These are phyloP conservation scores for Paramisgurnus dabryanus DNA, from an alignment of 2,113 vertebrate species.

Conservation along the genomic window DNA sequence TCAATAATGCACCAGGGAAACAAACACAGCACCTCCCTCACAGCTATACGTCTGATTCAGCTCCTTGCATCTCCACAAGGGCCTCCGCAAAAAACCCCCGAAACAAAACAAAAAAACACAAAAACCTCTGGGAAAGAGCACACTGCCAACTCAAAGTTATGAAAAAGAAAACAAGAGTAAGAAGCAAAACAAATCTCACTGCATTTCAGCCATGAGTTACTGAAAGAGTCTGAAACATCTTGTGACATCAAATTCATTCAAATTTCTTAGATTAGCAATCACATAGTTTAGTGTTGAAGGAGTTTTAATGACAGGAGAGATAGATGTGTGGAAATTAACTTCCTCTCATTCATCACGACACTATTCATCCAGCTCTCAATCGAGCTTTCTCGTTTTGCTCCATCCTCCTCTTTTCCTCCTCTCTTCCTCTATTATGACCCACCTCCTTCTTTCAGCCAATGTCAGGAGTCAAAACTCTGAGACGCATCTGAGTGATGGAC, in stretches of 20 bases:
- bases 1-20: slow-evolving; percentile 57
- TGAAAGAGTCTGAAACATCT: background rate
- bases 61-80: slow-evolving; percentile 9
- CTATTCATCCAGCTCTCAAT: background rate
- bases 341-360: background rate
- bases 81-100: background rate
- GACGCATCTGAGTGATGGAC: slow-evolving; percentile 49
- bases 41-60: slow-evolving; percentile 29
- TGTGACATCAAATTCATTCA: slow-evolving; percentile 1
- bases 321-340: background rate
- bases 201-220: background rate
- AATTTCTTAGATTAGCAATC: background rate
- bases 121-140: slow-evolving; percentile 24
- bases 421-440: background rate
- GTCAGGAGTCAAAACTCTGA: slow-evolving; percentile 40
- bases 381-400: background rate
- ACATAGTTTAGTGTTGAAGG: background rate
- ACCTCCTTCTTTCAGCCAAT: slow-evolving; percentile 16
- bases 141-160: slow-evolving; percentile 7
- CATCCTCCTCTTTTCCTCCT: background rate
- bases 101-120: background rate
- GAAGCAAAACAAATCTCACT: slow-evolving; percentile 4
- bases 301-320: slow-evolving; percentile 1
- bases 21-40: slow-evolving; percentile 43
- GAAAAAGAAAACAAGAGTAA: slow-evolving; percentile 12